Conservation (phyloP, 1,140 invertebrate genomes). For the Drosophila asahinai region DNA sequence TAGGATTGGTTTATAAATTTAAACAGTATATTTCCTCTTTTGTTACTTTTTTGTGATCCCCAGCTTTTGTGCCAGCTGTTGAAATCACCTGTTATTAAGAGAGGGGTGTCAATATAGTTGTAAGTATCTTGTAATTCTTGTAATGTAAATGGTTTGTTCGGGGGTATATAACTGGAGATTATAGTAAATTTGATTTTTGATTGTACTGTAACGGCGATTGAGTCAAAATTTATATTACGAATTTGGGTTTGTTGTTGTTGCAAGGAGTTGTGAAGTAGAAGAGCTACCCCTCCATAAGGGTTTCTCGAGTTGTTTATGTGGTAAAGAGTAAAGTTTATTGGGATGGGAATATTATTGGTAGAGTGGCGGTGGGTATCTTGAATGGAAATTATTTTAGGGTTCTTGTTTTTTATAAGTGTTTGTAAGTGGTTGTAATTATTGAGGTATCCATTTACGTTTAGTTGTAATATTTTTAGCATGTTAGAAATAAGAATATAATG, state of each 20-base stretch:
- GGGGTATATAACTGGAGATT: no score
- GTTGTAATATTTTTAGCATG: slow-evolving; percentile 7
- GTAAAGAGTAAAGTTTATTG: slow-evolving; percentile 7
- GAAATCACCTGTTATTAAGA: no score
- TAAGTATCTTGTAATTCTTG: no score
- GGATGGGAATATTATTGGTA: slow-evolving; percentile 8
- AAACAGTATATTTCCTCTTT: neutral
- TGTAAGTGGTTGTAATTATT: slow-evolving; percentile 6
- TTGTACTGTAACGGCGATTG: no score
- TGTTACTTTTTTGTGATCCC: slow-evolving; percentile 1
- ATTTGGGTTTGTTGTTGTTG: slow-evolving; percentile 7
- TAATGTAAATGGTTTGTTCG: no score
- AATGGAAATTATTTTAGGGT: neutral
- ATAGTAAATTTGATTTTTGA: no score
- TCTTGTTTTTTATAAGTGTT: slow-evolving; percentile 7
- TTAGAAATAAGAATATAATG: neutral
- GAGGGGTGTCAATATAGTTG: no score
- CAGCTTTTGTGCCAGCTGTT: neutral
- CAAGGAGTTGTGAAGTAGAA: slow-evolving; percentile 5
- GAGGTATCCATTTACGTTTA: slow-evolving; percentile 2
- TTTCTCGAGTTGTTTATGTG: no score
- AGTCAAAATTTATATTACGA: neutral
- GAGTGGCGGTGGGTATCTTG: slow-evolving; percentile 3
- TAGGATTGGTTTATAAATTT: slow-evolving; percentile 13
- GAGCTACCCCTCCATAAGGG: slow-evolving; percentile 1